phyloP scores from a whole-genome alignment of 2,797 vertebrate genomes.

The Smutsia temminckii region DNA sequence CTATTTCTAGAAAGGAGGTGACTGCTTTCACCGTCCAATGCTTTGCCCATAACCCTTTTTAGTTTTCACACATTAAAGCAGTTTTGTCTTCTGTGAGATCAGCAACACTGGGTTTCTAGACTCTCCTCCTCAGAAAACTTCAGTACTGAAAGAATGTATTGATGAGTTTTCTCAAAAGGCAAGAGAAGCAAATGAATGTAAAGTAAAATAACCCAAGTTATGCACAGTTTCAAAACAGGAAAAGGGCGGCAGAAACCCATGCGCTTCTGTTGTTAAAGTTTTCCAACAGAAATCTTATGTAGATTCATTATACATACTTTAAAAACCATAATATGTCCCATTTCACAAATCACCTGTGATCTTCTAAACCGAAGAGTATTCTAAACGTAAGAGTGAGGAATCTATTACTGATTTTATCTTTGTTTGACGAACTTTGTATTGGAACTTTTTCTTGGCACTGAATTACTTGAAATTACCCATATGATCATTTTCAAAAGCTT shows the following conservation, averaged over 20 bases:
- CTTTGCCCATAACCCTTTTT: not conserved
- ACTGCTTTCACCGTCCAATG: not conserved
- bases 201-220: constrained; percentile 1
- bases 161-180: constrained; percentile 53
- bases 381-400: not conserved
- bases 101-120: not conserved
- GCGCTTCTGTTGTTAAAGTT: not conserved
- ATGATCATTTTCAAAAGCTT: not conserved
- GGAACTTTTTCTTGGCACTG: not conserved
- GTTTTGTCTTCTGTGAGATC: constrained; percentile 2
- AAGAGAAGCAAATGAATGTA: not conserved
- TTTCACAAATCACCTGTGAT: not conserved
- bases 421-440: not conserved
- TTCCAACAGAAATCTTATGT: not conserved
- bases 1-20: not conserved
- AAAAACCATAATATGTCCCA: not conserved
- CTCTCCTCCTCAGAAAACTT: not conserved
- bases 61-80: not conserved
- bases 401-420: not conserved
- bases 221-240: constrained; percentile 15
- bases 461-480: constrained; percentile 12
- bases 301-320: not conserved
- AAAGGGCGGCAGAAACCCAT: not conserved
- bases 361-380: not conserved
- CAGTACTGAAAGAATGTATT: constrained; percentile 43